Percentiles rank a stretch among this genome's conserved stretches.
Evolutionary conservation across 1,140 invertebrate genomes (phyloP).

Genomic region (Saccostrea glomerata): DNA sequence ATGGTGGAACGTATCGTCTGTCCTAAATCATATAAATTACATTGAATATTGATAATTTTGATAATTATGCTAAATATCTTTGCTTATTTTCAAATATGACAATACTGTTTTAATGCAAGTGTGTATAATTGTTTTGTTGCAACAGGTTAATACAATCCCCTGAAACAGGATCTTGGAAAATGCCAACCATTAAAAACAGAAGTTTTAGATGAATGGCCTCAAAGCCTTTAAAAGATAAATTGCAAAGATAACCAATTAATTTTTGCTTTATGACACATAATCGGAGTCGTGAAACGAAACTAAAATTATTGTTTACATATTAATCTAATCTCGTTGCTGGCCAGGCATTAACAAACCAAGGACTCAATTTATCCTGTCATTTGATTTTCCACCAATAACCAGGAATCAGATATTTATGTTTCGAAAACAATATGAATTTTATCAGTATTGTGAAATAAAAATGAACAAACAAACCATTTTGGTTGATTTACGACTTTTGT

Average conservation of each 20-base stretch:
- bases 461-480: constrained; percentile 2
- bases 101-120: background rate
- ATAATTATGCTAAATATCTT: too few species aligned
- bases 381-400: background rate
- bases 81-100: too few species aligned
- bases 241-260: background rate
- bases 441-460: background rate
- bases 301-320: background rate
- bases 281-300: background rate
- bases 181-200: background rate
- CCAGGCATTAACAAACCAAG: background rate
- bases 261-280: background rate
- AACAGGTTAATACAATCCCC: background rate
- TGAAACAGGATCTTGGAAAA: background rate
- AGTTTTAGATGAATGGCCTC: background rate
- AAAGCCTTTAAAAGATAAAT: background rate
- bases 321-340: background rate
- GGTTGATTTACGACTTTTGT: background rate
- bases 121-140: background rate
- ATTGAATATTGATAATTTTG: too few species aligned
- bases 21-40: too few species aligned
- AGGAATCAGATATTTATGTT: too few species aligned
- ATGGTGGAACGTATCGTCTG: too few species aligned
- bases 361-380: background rate
- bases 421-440: background rate